phyloP scores from a whole-genome alignment of 2,888 invertebrate species.

The Melipona beecheii region DNA sequence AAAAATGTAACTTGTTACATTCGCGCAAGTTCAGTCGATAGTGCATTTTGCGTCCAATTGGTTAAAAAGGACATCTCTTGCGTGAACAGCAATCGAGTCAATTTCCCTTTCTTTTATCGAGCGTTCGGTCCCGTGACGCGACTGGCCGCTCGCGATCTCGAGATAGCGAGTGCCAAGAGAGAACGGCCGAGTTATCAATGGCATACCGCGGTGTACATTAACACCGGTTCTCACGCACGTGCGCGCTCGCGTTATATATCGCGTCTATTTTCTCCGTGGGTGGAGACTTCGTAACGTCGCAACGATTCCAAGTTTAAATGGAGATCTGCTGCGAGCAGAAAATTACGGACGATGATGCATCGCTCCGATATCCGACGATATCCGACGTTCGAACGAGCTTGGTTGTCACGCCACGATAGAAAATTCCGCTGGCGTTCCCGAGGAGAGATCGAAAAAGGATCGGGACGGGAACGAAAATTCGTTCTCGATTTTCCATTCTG shows the following conservation, averaged over 20 bases:
- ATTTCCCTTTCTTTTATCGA: too few species aligned
- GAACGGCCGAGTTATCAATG: conserved; percentile 72
- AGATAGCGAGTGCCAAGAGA: conserved; percentile 44
- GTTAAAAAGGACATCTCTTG: too few species aligned
- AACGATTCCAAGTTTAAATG: conserved; percentile 60
- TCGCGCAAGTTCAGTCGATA: too few species aligned
- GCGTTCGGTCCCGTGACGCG: neutral
- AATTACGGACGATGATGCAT: conserved; percentile 26
- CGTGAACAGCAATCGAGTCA: too few species aligned
- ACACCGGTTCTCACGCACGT: conserved; percentile 59
- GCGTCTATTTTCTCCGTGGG: conserved; percentile 66
- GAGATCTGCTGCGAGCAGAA: neutral
- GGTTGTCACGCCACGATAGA: neutral
- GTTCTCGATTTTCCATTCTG: conserved; percentile 16
- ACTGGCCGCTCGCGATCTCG: neutral
- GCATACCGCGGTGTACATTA: conserved; percentile 71
- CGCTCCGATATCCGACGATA: neutral
- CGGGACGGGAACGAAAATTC: neutral
- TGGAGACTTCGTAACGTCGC: conserved; percentile 39
- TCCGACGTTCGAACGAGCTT: neutral
- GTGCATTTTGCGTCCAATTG: too few species aligned
- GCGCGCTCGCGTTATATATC: conserved; percentile 52
- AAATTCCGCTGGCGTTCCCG: neutral
- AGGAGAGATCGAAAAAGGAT: neutral
- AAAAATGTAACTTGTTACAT: too few species aligned